Conservation (phyloP, 2,888 invertebrate species). For the Arenicola marina region DNA sequence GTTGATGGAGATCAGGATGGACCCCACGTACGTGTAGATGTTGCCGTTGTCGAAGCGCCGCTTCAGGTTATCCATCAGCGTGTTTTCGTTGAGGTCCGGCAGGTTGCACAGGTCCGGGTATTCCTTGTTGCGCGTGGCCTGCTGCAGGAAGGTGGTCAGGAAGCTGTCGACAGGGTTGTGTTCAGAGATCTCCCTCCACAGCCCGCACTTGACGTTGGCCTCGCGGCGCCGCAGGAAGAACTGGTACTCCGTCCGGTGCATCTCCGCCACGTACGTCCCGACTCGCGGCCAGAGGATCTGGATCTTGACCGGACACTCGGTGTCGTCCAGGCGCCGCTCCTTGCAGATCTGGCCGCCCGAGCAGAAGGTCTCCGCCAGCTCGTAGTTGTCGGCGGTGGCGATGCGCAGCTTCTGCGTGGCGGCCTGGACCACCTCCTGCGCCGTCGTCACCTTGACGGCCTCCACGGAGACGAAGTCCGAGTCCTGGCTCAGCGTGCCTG, state of each 20-base stretch:
- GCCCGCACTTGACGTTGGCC: slow-evolving; percentile 34
- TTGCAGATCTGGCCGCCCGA: slow-evolving; percentile 88
- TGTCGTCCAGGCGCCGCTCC: slow-evolving; percentile 81
- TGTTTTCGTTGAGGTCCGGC: slow-evolving; percentile 92
- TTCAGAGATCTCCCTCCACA: slow-evolving; percentile 9
- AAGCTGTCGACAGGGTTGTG: slow-evolving; percentile 71
- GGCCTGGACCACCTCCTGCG: slow-evolving; percentile 67
- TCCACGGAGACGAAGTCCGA: slow-evolving; percentile 49
- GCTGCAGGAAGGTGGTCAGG: slow-evolving; percentile 89
- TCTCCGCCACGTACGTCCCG: slow-evolving; percentile 24
- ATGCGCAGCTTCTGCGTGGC: slow-evolving; percentile 45
- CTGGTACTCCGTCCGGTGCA: slow-evolving; percentile 63
- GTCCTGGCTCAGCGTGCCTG: slow-evolving; percentile 44
- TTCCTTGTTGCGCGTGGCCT: slow-evolving; percentile 84
- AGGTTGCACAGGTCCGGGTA: slow-evolving; percentile 95
- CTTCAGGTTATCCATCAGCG: slow-evolving; percentile 82
- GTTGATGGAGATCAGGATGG: slow-evolving; percentile 92
- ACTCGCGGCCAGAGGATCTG: slow-evolving; percentile 64
- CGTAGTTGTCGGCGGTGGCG: slow-evolving; percentile 41
- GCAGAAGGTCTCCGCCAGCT: slow-evolving; percentile 74
- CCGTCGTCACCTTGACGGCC: slow-evolving; percentile 47
- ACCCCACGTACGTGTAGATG: slow-evolving; percentile 95
- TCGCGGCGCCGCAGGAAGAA: slow-evolving; percentile 88
- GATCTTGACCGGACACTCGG: slow-evolving; percentile 64
- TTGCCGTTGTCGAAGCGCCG: slow-evolving; percentile 88